Percentiles rank a stretch among this genome's conserved stretches.
Evolutionary conservation across 1,140 invertebrate species (phyloP).

Genomic region (Lysiphlebus fabarum): DNA sequence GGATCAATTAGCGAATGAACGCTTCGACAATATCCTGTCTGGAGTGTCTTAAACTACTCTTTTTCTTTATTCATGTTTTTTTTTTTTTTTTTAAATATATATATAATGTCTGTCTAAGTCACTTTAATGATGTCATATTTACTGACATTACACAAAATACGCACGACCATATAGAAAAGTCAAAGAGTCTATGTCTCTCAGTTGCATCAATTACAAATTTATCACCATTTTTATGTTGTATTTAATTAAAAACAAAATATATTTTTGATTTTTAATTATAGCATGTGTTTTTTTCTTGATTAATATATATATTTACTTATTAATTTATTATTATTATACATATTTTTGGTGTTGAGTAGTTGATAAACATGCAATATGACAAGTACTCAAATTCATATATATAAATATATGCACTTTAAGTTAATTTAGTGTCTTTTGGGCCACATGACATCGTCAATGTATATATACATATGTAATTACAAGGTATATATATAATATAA

Average conservation of each 20-base stretch:
- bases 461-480: constrained; percentile 24
- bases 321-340: background rate
- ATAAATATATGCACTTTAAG: background rate
- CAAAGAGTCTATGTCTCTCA: constrained; percentile 22
- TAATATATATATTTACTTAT: background rate
- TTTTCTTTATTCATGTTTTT: constrained; percentile 17
- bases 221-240: too few relatives aligned
- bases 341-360: too few relatives aligned
- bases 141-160: constrained; percentile 9
- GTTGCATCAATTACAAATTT: background rate
- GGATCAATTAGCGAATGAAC: constrained; percentile 52
- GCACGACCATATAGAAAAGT: too few relatives aligned
- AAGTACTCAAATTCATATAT: background rate
- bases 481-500: too few relatives aligned
- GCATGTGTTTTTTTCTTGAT: background rate
- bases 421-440: too few relatives aligned
- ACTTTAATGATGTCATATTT: constrained; percentile 42
- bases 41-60: constrained; percentile 30
- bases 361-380: too few relatives aligned
- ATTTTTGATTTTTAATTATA: background rate
- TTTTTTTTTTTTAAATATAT: constrained; percentile 6
- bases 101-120: constrained; percentile 5
- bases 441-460: too few relatives aligned
- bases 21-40: constrained; percentile 50
- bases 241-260: too few relatives aligned